A percentile compares a stretch with the other conserved stretches of the same genome.
phyloP scores from a whole-genome alignment of 2,797 vertebrate genomes.

The Sus cebifrons region DNA sequence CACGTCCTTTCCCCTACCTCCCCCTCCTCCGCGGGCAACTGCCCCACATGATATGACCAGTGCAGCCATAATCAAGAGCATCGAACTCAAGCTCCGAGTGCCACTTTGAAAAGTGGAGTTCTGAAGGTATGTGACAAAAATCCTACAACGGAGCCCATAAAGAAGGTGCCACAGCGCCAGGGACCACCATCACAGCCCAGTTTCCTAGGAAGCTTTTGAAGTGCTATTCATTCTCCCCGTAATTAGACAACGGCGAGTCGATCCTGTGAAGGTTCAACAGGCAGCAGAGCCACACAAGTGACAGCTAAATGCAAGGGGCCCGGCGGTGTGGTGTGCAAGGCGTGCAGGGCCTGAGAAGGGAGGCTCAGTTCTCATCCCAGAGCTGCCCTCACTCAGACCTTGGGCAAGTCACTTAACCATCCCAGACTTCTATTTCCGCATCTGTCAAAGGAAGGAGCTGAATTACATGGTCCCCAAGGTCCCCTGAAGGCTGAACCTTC shows the following conservation, averaged over 20 bases:
- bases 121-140: neutral
- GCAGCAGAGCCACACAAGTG: neutral
- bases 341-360: accelerated
- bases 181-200: neutral
- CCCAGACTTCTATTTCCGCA: conserved; percentile 47
- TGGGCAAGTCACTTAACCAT: conserved; percentile 78
- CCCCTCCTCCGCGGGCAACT: no score
- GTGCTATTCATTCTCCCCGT: conserved; percentile 27
- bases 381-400: conserved; percentile 69
- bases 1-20: neutral
- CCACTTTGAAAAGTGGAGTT: neutral
- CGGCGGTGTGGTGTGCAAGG: accelerated
- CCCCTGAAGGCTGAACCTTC: conserved; percentile 71
- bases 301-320: conserved; percentile 24
- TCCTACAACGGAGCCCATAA: neutral
- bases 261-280: conserved; percentile 2
- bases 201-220: conserved; percentile 57
- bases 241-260: conserved; percentile 26
- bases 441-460: conserved; percentile 73
- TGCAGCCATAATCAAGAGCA: neutral
- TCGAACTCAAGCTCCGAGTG: neutral
- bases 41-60: neutral
- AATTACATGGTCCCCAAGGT: conserved; percentile 75
- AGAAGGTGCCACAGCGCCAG: neutral
- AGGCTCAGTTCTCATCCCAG: neutral